phyloP scores from a whole-genome alignment of 1,140 invertebrate genomes.

The Macrosteles quadrilineatus region DNA sequence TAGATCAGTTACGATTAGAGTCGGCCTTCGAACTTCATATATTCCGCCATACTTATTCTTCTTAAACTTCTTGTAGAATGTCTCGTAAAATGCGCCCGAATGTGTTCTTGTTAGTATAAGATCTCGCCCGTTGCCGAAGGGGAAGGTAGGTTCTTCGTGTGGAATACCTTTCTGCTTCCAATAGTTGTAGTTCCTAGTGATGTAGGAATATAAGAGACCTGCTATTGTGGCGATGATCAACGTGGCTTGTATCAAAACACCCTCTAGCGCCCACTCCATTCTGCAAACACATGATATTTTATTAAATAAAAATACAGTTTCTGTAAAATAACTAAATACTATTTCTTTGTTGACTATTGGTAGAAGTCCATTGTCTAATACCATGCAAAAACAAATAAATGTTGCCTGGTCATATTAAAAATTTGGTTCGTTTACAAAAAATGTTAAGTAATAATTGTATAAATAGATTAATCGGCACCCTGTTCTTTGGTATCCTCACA shows the following conservation, averaged over 20 bases:
- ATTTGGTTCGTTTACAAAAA: too few relatives aligned
- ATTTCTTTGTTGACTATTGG: too few relatives aligned
- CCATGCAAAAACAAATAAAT: too few relatives aligned
- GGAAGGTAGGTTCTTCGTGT: slow-evolving; percentile 23
- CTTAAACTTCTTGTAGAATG: slow-evolving; percentile 6
- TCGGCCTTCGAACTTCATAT: slow-evolving; percentile 1
- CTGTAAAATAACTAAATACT: neutral
- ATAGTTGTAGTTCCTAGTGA: slow-evolving; percentile 13
- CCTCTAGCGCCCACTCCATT: slow-evolving; percentile 3
- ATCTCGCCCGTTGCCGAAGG: slow-evolving; percentile 34
- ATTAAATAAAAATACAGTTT: neutral
- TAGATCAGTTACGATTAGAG: slow-evolving; percentile 40
- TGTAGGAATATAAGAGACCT: slow-evolving; percentile 8
- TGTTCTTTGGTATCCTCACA: too few relatives aligned
- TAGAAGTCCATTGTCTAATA: too few relatives aligned
- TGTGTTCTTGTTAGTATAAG: neutral
- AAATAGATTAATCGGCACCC: too few relatives aligned
- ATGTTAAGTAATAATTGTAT: too few relatives aligned
- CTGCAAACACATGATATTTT: neutral
- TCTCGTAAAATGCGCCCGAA: neutral
- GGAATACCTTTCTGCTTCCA: slow-evolving; percentile 38
- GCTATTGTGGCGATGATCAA: neutral
- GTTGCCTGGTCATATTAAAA: too few relatives aligned
- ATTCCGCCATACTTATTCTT: slow-evolving; percentile 1
- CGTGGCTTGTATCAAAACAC: neutral